A percentile compares a stretch with the other conserved stretches of the same genome.
Evolutionary conservation across 2,113 vertebrate species (phyloP).

Genomic region (Thalassoma bifasciatum): DNA sequence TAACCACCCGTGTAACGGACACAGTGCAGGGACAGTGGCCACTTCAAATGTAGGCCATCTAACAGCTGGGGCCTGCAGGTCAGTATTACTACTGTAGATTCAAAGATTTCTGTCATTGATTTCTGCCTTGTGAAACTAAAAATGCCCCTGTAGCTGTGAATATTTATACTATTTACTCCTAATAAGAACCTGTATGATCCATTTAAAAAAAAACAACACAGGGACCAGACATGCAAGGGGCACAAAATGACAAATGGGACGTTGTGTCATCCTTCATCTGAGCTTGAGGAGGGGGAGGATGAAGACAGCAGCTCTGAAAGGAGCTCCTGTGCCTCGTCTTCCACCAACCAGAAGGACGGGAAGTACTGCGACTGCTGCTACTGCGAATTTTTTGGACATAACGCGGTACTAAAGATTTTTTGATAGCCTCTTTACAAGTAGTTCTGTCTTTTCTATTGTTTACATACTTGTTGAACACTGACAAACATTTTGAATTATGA

Average conservation of each 20-base stretch:
- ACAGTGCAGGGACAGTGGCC: slow-evolving; percentile 87
- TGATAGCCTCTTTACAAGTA: not conserved
- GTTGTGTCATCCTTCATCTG: slow-evolving; percentile 89
- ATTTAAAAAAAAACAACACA: too few relatives aligned
- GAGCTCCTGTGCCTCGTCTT: slow-evolving; percentile 97
- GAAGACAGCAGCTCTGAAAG: slow-evolving; percentile 99
- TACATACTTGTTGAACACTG: not conserved
- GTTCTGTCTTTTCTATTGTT: not conserved
- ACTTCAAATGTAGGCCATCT: slow-evolving; percentile 85
- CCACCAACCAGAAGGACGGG: slow-evolving; percentile 96
- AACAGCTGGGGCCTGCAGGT: slow-evolving; percentile 91
- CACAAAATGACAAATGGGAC: slow-evolving; percentile 94
- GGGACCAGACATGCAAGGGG: slow-evolving; percentile 96
- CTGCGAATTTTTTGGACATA: slow-evolving; percentile 99
- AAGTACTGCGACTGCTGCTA: slow-evolving; percentile 99
- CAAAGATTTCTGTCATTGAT: not conserved
- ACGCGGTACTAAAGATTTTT: slow-evolving; percentile 87
- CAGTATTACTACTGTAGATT: slow-evolving; percentile 52
- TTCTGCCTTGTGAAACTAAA: not conserved
- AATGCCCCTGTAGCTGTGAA: not conserved
- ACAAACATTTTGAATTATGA: not conserved
- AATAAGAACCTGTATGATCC: not conserved
- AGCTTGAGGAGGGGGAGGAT: slow-evolving; percentile 95
- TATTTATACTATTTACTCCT: not conserved
- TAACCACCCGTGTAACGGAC: slow-evolving; percentile 93